A percentile compares a stretch with the other conserved stretches of the same genome.
Evolutionary conservation across 1,140 invertebrate species (phyloP).

Genomic region (Scaptodrosophila lebanonensis): DNA sequence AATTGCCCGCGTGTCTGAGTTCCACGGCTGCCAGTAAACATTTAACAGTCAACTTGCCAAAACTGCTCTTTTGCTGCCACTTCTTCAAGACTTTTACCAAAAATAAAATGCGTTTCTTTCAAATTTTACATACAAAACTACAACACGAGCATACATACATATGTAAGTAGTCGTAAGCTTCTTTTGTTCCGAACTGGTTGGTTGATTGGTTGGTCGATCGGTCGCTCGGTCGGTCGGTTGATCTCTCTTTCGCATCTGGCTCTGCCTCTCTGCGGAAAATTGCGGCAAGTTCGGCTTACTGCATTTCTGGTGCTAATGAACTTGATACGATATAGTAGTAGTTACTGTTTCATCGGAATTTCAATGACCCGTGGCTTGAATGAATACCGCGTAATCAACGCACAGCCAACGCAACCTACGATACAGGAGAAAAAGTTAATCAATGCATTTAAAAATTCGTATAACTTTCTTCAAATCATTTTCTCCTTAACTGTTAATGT

Average conservation of each 20-base stretch:
- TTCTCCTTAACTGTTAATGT: constrained; percentile 46
- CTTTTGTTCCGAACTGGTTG: constrained; percentile 64
- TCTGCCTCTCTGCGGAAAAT: constrained; percentile 11
- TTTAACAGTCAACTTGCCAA: constrained; percentile 53
- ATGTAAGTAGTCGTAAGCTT: constrained; percentile 30
- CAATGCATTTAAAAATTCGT: constrained; percentile 11
- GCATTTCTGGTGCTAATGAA: no score
- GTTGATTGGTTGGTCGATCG: constrained; percentile 56
- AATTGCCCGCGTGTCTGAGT: constrained; percentile 43
- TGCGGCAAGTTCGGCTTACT: no score
- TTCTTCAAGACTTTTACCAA: constrained; percentile 53
- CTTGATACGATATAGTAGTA: no score
- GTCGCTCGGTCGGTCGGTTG: constrained; percentile 47
- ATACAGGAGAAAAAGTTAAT: constrained; percentile 16
- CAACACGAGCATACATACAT: constrained; percentile 5
- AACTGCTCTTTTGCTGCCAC: constrained; percentile 22
- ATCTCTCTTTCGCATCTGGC: constrained; percentile 62
- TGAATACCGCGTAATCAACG: no score
- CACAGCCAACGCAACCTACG: no score
- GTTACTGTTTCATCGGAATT: no score
- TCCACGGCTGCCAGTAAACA: constrained; percentile 54
- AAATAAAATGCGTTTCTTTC: constrained; percentile 58
- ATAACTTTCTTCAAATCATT: constrained; percentile 26
- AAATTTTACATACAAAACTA: constrained; percentile 33
- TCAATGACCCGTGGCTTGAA: no score